phyloP scores from a whole-genome alignment of 2,113 vertebrate species.

The Lampris megalopsis region DNA sequence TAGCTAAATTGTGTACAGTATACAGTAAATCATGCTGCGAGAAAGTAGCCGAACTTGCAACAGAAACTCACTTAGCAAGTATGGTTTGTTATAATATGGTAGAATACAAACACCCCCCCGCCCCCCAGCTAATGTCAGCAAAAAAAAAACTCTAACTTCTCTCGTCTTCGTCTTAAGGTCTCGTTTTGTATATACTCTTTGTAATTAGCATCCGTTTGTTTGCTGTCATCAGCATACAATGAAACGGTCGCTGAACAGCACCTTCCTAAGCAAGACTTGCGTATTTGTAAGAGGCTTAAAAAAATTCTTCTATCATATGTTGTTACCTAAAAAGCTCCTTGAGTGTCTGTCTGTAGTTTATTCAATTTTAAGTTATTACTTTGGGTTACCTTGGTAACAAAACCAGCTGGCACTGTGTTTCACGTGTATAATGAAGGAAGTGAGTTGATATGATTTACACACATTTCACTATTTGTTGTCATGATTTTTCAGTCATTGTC shows the following conservation, averaged over 20 bases:
- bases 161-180: conserved; percentile 39
- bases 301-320: conserved; percentile 12
- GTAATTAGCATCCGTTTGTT: conserved; percentile 47
- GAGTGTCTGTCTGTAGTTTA: conserved; percentile 46
- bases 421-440: conserved; percentile 56
- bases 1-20: conserved; percentile 59
- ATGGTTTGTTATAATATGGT: conserved; percentile 28
- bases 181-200: conserved; percentile 70
- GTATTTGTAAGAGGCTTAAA: conserved; percentile 29
- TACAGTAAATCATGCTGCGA: conserved; percentile 64
- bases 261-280: conserved; percentile 48
- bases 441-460: conserved; percentile 9
- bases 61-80: conserved; percentile 35
- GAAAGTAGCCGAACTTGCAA: conserved; percentile 52
- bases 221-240: conserved; percentile 45
- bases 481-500: background rate
- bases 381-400: conserved; percentile 69
- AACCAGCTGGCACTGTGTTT: conserved; percentile 84
- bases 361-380: conserved; percentile 75
- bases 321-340: conserved; percentile 16
- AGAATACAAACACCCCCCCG: too few relatives aligned
- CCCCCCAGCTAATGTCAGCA: too few relatives aligned
- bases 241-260: conserved; percentile 27
- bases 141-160: background rate
- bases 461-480: conserved; percentile 14